Evolutionary conservation across 2,888 invertebrate species (phyloP), one percentile per base, ranked within the genome.

Genomic region (Tipula unca): DNA sequence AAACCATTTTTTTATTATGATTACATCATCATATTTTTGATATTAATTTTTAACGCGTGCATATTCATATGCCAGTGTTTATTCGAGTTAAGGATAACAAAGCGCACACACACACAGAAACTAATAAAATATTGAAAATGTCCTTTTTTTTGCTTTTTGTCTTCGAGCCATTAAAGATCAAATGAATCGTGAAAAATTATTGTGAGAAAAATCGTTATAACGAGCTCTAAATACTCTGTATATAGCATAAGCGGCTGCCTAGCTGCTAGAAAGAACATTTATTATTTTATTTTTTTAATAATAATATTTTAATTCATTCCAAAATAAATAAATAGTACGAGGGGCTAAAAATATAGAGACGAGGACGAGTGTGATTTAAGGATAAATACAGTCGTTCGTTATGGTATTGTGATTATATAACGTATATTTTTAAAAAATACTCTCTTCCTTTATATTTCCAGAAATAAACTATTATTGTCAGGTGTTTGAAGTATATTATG

Each of bases 131-230:
- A 69, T 69, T 69, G 69, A 69, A 69, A 69, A 69, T 69, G 69
- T 69, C 69, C 69, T 84, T 84, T 83, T 35, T 84, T 25, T 8
- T n/a, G 29, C 29, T 35, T 69, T 69, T 69, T 69, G 25, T 69
- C 69, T 25, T 69, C 84, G 84, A 36, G 5, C 84, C 84, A 84
- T 84, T 84, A 84, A 84, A 36, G 13, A 36, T 36, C 35, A 84
- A 84, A 84, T 84, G 84, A 84, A 36, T 84, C 84, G 84, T 84
- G 35, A 84, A 84, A 35, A 84, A 84, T 84, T 35, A 36, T 84
- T 84, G 84, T 84, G 84, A 84, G 84, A 84, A 84, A 35, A 83
- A 83, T 69, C 69, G 69, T 69, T 69, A 69, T 69, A 69, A 69
- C 69, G 69, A 69, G 69, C 10, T 69, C 69, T 69, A 69, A 69